phyloP scores from a whole-genome alignment of 2,797 vertebrate species.

The Hippopotamyrus pictus region DNA sequence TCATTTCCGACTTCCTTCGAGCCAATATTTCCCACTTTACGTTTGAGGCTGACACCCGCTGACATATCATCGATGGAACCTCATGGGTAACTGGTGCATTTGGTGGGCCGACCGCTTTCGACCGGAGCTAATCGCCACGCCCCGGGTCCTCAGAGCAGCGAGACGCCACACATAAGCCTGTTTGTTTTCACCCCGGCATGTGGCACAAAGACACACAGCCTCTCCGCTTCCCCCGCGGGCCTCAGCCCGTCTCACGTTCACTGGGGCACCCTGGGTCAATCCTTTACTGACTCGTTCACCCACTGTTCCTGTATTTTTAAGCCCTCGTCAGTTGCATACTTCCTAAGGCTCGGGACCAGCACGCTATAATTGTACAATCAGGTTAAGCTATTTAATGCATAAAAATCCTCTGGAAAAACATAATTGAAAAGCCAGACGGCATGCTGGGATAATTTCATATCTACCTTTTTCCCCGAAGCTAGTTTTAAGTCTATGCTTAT shows the following conservation, averaged over 20 bases:
- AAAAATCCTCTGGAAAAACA: conserved; percentile 16
- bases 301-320: conserved; percentile 5
- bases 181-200: neutral
- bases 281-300: neutral
- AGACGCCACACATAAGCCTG: neutral
- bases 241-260: neutral
- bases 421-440: conserved; percentile 17
- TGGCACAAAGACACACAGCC: neutral
- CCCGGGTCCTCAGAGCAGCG: neutral
- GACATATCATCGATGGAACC: neutral
- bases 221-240: neutral
- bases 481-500: conserved; percentile 10
- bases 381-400: conserved; percentile 11
- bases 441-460: conserved; percentile 16
- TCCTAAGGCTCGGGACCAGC: neutral
- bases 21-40: neutral
- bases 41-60: neutral
- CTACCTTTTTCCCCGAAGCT: conserved; percentile 10
- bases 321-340: neutral
- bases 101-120: neutral
- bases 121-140: neutral
- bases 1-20: neutral
- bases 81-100: neutral
- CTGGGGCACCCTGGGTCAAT: neutral
- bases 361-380: conserved; percentile 8